phyloP scores from a whole-genome alignment of 2,888 invertebrate genomes.

The Protonemura montana region DNA sequence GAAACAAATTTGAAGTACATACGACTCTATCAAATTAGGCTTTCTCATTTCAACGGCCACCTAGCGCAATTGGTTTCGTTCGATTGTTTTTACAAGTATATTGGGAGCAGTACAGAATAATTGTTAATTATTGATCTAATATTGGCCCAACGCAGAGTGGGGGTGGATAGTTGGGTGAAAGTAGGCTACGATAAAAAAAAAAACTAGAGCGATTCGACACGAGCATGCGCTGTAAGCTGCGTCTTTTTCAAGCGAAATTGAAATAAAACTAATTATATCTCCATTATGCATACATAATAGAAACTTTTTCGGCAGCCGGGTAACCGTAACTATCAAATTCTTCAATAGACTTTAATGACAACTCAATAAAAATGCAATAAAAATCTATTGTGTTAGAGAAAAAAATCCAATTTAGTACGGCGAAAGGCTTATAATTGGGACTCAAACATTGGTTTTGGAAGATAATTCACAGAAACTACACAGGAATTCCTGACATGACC shows the following conservation, averaged over 20 bases:
- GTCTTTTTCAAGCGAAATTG: neutral
- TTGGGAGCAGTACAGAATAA: neutral
- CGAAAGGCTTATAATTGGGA: neutral
- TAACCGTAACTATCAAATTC: neutral
- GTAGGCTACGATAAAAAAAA: neutral
- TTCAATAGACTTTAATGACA: neutral
- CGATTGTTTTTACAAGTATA: neutral
- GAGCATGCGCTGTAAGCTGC: neutral
- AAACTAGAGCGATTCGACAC: neutral
- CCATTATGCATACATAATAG: conserved; percentile 7
- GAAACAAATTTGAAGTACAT: neutral
- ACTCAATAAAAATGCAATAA: neutral
- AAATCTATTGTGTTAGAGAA: neutral
- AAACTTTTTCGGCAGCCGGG: neutral
- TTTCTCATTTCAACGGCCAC: neutral
- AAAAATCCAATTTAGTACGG: neutral
- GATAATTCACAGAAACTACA: neutral
- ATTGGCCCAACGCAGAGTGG: neutral
- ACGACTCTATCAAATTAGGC: neutral
- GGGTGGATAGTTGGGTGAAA: neutral
- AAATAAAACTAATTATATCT: neutral
- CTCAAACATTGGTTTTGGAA: neutral
- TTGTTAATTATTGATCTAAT: neutral
- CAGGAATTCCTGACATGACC: neutral
- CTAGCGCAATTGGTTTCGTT: neutral